Conservation (phyloP, 2,888 invertebrate genomes). For the Peribatodes rhomboidaria region DNA sequence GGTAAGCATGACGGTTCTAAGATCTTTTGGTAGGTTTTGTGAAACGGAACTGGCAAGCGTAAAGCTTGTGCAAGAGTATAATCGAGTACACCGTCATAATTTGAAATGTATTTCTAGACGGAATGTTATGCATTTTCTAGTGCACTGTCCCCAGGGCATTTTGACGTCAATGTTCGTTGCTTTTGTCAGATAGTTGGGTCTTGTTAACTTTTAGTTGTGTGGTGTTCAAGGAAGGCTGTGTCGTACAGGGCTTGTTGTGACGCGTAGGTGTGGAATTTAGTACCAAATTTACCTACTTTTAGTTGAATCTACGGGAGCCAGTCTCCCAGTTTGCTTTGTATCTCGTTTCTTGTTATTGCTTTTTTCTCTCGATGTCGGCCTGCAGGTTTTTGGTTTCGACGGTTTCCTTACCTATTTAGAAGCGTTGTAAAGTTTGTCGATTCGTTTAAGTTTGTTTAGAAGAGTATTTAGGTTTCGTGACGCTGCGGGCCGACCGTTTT, state of each 20-base stretch:
- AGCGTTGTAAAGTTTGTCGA: constrained; percentile 62
- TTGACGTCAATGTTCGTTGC: background rate
- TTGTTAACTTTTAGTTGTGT: background rate
- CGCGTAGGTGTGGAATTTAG: constrained; percentile 39
- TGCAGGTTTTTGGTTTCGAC: constrained; percentile 67
- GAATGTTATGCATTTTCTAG: too few relatives aligned
- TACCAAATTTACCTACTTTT: constrained; percentile 36
- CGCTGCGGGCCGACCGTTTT: constrained; percentile 65
- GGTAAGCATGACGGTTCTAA: background rate
- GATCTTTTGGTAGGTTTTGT: background rate
- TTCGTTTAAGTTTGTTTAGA: constrained; percentile 72
- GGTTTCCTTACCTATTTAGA: constrained; percentile 53
- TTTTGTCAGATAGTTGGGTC: background rate
- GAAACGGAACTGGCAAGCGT: too few relatives aligned
- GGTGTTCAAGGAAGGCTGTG: constrained; percentile 26
- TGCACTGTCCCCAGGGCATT: background rate
- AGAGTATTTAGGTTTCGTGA: constrained; percentile 62
- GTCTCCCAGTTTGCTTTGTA: constrained; percentile 56
- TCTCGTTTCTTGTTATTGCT: constrained; percentile 57
- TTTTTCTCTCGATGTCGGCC: constrained; percentile 58
- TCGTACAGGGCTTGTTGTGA: constrained; percentile 46
- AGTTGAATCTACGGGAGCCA: constrained; percentile 54
- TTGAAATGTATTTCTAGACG: too few relatives aligned
- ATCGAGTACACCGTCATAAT: too few relatives aligned
- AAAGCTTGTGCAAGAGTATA: too few relatives aligned